Percentiles rank a stretch among this genome's conserved stretches.
phyloP scores from a whole-genome alignment of 1,140 invertebrate genomes.

The Popillia japonica region DNA sequence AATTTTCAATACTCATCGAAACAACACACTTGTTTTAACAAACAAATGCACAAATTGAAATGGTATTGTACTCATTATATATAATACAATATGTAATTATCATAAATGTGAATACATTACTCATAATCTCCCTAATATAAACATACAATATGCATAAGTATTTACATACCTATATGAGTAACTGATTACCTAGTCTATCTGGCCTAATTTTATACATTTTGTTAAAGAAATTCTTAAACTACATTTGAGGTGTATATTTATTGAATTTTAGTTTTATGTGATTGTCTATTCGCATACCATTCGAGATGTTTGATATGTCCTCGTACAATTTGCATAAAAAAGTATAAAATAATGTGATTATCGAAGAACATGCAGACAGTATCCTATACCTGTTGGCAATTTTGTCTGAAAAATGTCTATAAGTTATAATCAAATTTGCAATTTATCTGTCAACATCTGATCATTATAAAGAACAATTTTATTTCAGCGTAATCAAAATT shows the following conservation, averaged over 20 bases:
- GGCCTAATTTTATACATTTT: conserved; percentile 22
- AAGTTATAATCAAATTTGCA: not conserved
- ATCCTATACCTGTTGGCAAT: conserved; percentile 16
- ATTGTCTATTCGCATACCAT: not conserved
- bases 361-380: conserved; percentile 29
- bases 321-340: not conserved
- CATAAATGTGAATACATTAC: not conserved
- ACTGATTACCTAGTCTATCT: not conserved
- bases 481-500: too few relatives aligned
- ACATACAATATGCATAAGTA: conserved; percentile 14
- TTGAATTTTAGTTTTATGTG: not conserved
- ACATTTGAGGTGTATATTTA: not conserved
- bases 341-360: conserved; percentile 31
- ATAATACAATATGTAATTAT: conserved; percentile 9
- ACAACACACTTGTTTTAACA: not conserved
- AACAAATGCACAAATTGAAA: not conserved
- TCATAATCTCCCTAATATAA: not conserved
- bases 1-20: not conserved
- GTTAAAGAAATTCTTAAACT: not conserved
- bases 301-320: conserved; percentile 12
- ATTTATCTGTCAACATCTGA: too few relatives aligned
- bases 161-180: not conserved
- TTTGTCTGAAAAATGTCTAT: not conserved
- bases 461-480: too few relatives aligned
- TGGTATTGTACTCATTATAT: conserved; percentile 17